These are phyloP conservation scores for Novumbra hubbsi DNA, from an alignment of 2,797 vertebrate genomes.

Conservation along the genomic window DNA sequence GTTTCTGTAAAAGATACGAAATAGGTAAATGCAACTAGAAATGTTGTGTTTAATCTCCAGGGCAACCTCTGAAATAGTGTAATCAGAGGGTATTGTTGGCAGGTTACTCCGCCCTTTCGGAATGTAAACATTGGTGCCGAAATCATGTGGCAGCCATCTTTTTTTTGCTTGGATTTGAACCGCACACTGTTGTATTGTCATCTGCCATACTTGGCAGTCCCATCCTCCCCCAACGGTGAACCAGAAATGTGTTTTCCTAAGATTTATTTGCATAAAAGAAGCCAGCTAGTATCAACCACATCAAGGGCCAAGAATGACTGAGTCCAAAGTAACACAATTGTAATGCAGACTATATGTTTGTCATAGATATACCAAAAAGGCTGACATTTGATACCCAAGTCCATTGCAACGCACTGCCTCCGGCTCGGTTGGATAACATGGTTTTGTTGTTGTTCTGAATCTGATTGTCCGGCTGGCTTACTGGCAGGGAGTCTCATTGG, in stretches of 20 bases:
- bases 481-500: constrained; percentile 1
- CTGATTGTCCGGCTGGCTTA: not conserved
- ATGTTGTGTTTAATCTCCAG: not conserved
- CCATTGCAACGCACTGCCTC: not conserved
- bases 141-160: not conserved
- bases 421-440: not conserved
- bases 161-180: not conserved
- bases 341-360: not conserved
- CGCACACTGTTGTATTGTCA: not conserved
- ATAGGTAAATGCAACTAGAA: not conserved
- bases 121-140: not conserved
- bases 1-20: not conserved
- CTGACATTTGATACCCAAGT: not conserved
- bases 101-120: not conserved
- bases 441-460: not conserved
- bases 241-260: constrained; percentile 1
- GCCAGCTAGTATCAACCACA: not conserved
- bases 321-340: constrained; percentile 2
- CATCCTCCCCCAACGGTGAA: not conserved
- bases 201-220: not conserved
- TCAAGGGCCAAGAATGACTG: constrained; percentile 8
- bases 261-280: not conserved
- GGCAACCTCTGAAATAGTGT: not conserved
- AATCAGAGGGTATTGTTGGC: not conserved
- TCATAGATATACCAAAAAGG: not conserved